phyloP scores from a whole-genome alignment of 92 coral and sea anemone genomes.

The Siderastrea siderea region DNA sequence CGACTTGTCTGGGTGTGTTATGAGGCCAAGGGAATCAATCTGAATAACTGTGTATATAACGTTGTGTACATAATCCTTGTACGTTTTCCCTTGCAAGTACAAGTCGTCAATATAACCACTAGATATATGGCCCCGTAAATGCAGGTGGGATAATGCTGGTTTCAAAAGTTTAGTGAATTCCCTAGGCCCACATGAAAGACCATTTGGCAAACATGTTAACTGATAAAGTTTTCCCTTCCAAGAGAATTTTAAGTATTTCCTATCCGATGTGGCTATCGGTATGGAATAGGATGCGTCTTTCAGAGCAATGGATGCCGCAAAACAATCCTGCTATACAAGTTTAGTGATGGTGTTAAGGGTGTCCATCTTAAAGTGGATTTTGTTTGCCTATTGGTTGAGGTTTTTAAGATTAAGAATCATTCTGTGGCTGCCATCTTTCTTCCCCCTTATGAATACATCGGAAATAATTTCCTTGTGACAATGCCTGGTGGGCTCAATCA shows the following conservation, averaged over 20 bases:
- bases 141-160: slow-evolving; percentile 32
- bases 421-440: neutral
- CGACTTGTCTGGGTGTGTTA: no score
- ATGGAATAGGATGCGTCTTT: no score
- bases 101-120: slow-evolving; percentile 43
- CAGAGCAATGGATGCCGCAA: neutral
- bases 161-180: slow-evolving; percentile 48
- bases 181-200: no score
- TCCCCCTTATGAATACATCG: neutral
- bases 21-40: no score
- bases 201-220: no score
- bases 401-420: neutral
- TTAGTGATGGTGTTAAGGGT: slow-evolving; percentile 12
- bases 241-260: slow-evolving; percentile 25
- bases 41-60: no score
- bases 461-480: slow-evolving; percentile 33
- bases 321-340: neutral
- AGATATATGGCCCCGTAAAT: slow-evolving; percentile 41
- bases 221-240: neutral
- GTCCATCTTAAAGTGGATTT: no score
- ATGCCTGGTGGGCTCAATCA: neutral
- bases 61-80: no score
- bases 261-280: neutral
- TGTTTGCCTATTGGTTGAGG: neutral
- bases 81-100: no score